A percentile compares a stretch with the other conserved stretches of the same genome.
Conservation (phyloP, 2,113 vertebrate genomes). For the Irena cyanogastra region DNA sequence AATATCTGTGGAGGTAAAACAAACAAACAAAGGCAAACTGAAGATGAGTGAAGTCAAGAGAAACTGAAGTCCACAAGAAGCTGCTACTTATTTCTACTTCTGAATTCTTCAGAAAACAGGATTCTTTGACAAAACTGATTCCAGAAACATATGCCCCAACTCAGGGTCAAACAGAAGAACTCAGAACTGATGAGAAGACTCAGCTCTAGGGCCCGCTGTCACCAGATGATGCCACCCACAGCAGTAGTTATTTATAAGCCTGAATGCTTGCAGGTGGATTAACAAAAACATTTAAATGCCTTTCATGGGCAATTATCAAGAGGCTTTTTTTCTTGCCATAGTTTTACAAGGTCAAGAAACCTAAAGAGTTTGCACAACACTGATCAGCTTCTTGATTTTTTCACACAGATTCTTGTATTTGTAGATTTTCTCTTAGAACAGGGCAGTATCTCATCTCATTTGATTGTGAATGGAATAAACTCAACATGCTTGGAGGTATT, state of each 20-base stretch:
- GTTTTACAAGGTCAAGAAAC: background rate
- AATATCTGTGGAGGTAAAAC: background rate
- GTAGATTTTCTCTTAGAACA: background rate
- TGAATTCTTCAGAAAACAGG: background rate
- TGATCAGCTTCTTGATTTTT: background rate
- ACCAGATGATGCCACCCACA: background rate
- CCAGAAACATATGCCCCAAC: background rate
- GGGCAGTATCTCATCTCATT: background rate
- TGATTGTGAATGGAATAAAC: background rate
- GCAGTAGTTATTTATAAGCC: accelerated
- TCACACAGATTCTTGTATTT: background rate
- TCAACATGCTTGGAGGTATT: background rate
- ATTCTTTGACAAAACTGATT: background rate
- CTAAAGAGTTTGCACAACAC: background rate
- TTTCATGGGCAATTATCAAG: background rate
- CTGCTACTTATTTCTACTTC: background rate
- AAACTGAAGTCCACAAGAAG: background rate
- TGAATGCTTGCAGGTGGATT: background rate
- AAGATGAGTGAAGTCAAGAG: background rate
- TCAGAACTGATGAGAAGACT: background rate
- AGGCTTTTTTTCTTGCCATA: background rate
- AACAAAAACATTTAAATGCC: background rate
- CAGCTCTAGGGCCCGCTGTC: background rate
- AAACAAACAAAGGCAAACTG: no score
- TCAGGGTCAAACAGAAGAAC: background rate